Percentiles rank a stretch among this genome's conserved stretches.
These are phyloP conservation scores for Diachasma alloeum DNA, from an alignment of 1,140 invertebrate species.

Conservation along the genomic window DNA sequence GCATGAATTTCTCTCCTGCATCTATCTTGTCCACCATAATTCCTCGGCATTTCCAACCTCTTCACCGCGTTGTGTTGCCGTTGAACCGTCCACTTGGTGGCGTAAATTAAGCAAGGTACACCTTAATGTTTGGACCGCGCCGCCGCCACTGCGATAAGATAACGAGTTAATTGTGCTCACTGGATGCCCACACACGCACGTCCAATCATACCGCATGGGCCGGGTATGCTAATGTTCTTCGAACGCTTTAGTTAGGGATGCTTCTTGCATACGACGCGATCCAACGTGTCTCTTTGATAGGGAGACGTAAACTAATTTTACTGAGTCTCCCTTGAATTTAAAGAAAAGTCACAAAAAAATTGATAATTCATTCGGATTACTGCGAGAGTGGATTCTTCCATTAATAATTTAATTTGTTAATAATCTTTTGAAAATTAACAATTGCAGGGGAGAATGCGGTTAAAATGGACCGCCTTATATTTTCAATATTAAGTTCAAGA, in stretches of 20 bases:
- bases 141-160: conserved; percentile 62
- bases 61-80: conserved; percentile 2
- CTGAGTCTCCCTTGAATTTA: conserved; percentile 44
- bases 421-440: too few relatives aligned
- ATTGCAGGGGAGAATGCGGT: too few relatives aligned
- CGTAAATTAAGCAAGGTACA: conserved; percentile 65
- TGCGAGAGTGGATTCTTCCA: too few relatives aligned
- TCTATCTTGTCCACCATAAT: not conserved
- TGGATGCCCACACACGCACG: conserved; percentile 61
- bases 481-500: too few relatives aligned
- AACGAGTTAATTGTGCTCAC: conserved; percentile 67
- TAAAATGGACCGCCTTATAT: too few relatives aligned
- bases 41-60: not conserved
- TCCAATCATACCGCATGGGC: conserved; percentile 43
- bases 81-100: conserved; percentile 36
- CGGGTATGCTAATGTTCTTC: conserved; percentile 64
- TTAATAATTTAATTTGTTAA: too few relatives aligned
- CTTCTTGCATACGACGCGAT: conserved; percentile 51
- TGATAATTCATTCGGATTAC: not conserved
- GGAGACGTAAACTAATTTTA: conserved; percentile 59
- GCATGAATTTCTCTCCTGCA: not conserved
- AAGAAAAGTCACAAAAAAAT: not conserved
- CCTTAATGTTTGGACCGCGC: conserved; percentile 63
- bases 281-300: conserved; percentile 61
- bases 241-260: conserved; percentile 55